Evolutionary conservation across 2,797 vertebrate genomes (phyloP).

Genomic region (Spatula versicolor): DNA sequence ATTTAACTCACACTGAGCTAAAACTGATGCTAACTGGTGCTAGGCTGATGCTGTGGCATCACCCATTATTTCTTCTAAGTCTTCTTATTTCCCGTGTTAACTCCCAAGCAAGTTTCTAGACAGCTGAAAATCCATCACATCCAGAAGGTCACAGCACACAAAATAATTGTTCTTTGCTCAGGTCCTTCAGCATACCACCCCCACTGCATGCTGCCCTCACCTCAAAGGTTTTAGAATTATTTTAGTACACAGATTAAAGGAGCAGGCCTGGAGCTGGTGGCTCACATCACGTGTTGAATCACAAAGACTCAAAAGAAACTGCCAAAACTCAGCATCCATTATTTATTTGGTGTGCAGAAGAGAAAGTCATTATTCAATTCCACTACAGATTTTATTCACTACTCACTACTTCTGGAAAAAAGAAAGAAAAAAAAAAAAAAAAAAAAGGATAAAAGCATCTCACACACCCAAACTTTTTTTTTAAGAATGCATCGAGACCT

Average conservation of each 20-base stretch:
- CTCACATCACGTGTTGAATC: rapidly evolving
- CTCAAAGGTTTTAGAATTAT: not conserved
- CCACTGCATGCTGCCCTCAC: not conserved
- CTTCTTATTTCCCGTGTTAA: not conserved
- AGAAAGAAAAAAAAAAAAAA: not conserved
- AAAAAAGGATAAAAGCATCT: too few relatives aligned
- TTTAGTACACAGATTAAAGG: not conserved
- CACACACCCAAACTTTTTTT: not conserved
- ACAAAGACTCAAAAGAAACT: not conserved
- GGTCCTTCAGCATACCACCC: rapidly evolving
- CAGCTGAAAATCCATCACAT: not conserved
- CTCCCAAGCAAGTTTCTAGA: not conserved
- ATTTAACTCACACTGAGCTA: not conserved
- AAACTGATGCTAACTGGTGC: not conserved
- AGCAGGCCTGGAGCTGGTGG: not conserved
- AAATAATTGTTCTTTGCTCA: not conserved
- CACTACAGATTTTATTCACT: not conserved
- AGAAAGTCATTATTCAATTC: not conserved
- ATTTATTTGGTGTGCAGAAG: not conserved
- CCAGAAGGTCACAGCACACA: not conserved
- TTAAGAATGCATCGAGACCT: not conserved
- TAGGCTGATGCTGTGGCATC: not conserved
- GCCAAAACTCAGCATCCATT: not conserved
- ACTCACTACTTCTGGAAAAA: not conserved
- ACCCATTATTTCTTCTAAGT: not conserved